These are phyloP conservation scores for Halictus rubicundus DNA, from an alignment of 1,140 invertebrate genomes.

Conservation along the genomic window DNA sequence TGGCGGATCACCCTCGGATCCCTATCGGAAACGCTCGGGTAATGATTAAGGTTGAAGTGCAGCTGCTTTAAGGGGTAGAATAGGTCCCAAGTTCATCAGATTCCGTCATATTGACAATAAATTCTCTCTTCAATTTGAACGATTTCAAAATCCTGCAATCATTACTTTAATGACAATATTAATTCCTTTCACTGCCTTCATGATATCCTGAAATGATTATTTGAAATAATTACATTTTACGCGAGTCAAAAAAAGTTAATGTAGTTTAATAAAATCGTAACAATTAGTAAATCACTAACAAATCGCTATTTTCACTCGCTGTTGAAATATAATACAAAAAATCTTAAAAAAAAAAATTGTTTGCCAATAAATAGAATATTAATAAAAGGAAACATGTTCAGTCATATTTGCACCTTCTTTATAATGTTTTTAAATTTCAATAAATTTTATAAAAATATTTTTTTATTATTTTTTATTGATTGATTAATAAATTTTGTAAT, in stretches of 20 bases:
- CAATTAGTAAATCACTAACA: too few species aligned
- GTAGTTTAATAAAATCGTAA: background rate
- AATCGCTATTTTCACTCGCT: background rate
- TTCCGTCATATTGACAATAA: slow-evolving; percentile 14
- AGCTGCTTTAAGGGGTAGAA: slow-evolving; percentile 15
- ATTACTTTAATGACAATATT: slow-evolving; percentile 12
- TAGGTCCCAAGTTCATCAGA: background rate
- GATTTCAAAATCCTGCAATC: background rate
- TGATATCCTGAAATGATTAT: background rate
- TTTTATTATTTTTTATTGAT: background rate
- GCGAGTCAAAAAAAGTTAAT: background rate
- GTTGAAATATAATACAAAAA: background rate
- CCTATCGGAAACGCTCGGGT: slow-evolving; percentile 15
- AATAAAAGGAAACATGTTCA: too few species aligned
- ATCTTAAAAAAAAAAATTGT: background rate
- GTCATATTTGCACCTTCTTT: too few species aligned
- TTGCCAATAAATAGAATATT: too few species aligned
- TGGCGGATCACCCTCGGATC: slow-evolving; percentile 24
- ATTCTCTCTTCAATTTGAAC: background rate
- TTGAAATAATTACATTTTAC: background rate
- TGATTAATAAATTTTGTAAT: too few species aligned
- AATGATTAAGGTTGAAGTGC: slow-evolving; percentile 22
- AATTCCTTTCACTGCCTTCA: background rate
- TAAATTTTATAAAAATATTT: too few species aligned
- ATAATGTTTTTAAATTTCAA: too few species aligned